phyloP scores from a whole-genome alignment of 64 coral and sea anemone genomes.

The Actinia tenebrosa region DNA sequence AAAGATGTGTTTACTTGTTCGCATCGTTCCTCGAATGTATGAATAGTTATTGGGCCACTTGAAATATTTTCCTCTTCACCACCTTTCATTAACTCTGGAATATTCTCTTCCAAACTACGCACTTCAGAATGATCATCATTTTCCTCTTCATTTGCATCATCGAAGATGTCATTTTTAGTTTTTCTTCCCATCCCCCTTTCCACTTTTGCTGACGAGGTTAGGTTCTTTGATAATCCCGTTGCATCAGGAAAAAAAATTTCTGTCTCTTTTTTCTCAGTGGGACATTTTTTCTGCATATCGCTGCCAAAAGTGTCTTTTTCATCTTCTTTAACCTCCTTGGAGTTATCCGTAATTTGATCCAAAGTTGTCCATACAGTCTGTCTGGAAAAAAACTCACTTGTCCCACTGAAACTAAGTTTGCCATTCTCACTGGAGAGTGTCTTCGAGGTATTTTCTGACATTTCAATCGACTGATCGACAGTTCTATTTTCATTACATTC shows the following conservation, averaged over 20 bases:
- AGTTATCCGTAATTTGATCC: background rate
- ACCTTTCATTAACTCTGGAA: conserved; percentile 9
- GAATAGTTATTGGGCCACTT: background rate
- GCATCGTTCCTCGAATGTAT: background rate
- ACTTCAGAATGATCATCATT: background rate
- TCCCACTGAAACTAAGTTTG: background rate
- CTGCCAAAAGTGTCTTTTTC: background rate
- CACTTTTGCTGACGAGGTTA: background rate
- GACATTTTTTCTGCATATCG: background rate
- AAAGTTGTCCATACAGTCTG: background rate
- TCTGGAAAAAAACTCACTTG: background rate
- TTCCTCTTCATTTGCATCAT: background rate
- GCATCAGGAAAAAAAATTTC: background rate
- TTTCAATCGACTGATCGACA: background rate
- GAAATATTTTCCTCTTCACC: conserved; percentile 1
- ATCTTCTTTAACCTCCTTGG: background rate
- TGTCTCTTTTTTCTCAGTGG: background rate
- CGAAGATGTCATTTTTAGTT: background rate
- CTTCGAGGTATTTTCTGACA: background rate
- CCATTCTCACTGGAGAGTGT: background rate
- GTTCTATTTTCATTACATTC: background rate
- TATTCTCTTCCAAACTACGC: background rate
- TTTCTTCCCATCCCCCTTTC: background rate
- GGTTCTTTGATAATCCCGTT: background rate
- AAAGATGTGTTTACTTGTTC: background rate